Evolutionary conservation across 1,140 invertebrate genomes (phyloP).

Genomic region (Coptotermes formosanus): DNA sequence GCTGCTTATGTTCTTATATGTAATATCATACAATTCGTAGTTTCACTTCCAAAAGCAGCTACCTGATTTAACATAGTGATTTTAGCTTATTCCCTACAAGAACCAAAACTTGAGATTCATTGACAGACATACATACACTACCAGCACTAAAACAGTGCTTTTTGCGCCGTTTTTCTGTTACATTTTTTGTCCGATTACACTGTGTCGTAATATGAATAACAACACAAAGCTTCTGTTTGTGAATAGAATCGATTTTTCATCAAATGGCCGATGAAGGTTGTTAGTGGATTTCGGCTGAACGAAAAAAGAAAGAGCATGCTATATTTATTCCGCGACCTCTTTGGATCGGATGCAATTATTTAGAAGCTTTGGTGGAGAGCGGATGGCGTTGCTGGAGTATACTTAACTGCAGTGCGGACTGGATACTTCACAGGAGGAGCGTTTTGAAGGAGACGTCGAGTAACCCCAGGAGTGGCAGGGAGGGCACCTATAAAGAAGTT

Average conservation of each 20-base stretch:
- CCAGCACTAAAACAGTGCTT: background rate
- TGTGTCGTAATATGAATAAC: background rate
- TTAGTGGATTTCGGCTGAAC: background rate
- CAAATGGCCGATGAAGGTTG: background rate
- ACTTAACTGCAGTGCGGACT: slow-evolving; percentile 3
- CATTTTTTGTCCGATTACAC: background rate
- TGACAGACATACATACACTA: background rate
- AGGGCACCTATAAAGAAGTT: background rate
- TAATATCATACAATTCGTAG: too few species aligned
- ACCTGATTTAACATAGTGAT: too few species aligned
- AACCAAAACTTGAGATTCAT: too few species aligned
- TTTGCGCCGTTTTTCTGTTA: background rate
- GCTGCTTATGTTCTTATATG: too few species aligned
- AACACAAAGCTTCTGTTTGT: background rate
- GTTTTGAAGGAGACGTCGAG: background rate
- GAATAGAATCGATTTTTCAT: background rate
- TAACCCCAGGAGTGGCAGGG: background rate
- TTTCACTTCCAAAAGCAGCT: too few species aligned
- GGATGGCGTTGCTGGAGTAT: slow-evolving; percentile 7
- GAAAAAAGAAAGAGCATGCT: background rate
- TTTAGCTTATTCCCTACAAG: too few species aligned
- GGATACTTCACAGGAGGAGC: slow-evolving; percentile 17
- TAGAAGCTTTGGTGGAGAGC: background rate
- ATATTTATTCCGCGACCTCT: slow-evolving; percentile 7
- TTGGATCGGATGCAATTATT: slow-evolving; percentile 14